These are phyloP conservation scores for Polydrusus cervinus DNA, from an alignment of 2,888 invertebrate species.

Conservation along the genomic window DNA sequence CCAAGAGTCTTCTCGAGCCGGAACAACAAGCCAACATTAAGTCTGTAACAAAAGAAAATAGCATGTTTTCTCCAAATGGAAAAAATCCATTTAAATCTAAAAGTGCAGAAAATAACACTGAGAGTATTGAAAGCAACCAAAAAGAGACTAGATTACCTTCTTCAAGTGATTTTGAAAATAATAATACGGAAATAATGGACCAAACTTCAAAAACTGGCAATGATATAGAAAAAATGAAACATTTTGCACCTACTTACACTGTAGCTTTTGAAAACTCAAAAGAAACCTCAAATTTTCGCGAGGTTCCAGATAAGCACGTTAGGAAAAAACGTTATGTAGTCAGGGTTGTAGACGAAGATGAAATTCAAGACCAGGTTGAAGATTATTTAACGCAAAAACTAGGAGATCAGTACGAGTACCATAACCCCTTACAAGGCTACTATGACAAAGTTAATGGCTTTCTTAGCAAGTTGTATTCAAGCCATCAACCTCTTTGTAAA, in stretches of 20 bases:
- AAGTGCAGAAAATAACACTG: neutral
- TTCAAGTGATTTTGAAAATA: too few species aligned
- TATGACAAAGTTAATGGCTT: constrained; percentile 45
- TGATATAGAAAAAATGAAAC: neutral
- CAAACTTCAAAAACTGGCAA: neutral
- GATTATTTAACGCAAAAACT: constrained; percentile 64
- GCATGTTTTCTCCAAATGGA: neutral
- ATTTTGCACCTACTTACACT: constrained; percentile 55
- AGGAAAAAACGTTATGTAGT: constrained; percentile 64
- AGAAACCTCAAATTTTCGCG: constrained; percentile 49
- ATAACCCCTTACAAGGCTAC: constrained; percentile 45
- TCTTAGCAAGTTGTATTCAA: constrained; percentile 25
- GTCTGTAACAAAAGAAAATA: neutral
- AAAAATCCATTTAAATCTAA: neutral
- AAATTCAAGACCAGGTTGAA: constrained; percentile 63
- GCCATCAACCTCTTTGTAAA: constrained; percentile 11
- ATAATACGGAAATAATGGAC: neutral
- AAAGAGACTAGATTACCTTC: neutral
- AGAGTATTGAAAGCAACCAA: neutral
- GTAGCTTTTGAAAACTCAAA: constrained; percentile 46
- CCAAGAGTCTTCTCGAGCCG: neutral
- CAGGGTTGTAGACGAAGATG: constrained; percentile 65
- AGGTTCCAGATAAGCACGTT: constrained; percentile 42
- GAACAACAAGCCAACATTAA: neutral
- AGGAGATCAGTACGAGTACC: constrained; percentile 34